These are phyloP conservation scores for Myotis pilosus DNA, from an alignment of 2,797 vertebrate species.

Conservation along the genomic window DNA sequence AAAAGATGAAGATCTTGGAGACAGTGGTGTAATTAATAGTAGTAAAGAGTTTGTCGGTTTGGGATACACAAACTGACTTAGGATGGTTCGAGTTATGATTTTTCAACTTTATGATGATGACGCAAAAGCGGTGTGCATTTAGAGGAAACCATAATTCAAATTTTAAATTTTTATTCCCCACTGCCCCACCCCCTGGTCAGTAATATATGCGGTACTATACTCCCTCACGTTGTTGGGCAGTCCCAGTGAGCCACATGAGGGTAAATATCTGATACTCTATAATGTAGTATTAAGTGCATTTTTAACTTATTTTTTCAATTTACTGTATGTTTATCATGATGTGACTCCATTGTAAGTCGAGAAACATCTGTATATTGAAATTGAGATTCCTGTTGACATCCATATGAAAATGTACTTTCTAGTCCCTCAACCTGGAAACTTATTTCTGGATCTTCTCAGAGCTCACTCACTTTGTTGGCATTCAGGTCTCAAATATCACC, in stretches of 20 bases:
- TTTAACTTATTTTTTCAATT: neutral
- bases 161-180: neutral
- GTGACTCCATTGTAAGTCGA: neutral
- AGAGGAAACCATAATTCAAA: neutral
- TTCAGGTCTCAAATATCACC: neutral
- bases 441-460: slow-evolving; percentile 3
- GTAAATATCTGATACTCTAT: neutral
- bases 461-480: neutral
- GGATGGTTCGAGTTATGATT: neutral
- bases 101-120: neutral
- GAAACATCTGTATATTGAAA: neutral
- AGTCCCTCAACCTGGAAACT: neutral
- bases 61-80: neutral
- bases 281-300: neutral
- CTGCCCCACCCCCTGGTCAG: too few relatives aligned
- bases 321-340: neutral
- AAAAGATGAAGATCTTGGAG: neutral
- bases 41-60: neutral
- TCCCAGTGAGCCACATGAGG: neutral
- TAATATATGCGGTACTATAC: neutral
- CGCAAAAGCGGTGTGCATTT: neutral
- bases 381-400: neutral
- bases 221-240: neutral
- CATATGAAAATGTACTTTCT: neutral
- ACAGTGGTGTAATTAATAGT: neutral